These are phyloP conservation scores for Sweltsa coloradensis DNA, from an alignment of 1,140 invertebrate genomes.

Conservation along the genomic window DNA sequence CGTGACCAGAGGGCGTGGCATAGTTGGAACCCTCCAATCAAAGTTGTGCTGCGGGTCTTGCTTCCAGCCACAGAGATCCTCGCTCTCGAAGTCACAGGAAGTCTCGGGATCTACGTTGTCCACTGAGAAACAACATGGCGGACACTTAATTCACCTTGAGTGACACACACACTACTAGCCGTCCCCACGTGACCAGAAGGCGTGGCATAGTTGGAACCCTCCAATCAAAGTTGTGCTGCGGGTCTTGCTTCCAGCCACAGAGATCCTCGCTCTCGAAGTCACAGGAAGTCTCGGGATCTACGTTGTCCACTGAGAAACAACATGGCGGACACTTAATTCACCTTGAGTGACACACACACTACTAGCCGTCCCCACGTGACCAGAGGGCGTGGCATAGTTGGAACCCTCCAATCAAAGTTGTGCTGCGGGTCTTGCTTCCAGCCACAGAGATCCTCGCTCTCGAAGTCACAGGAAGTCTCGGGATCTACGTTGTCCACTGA, in stretches of 20 bases:
- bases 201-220: constrained; percentile 43
- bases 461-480: constrained; percentile 53
- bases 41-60: constrained; percentile 61
- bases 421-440: constrained; percentile 60
- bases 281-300: constrained; percentile 35
- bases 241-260: constrained; percentile 64
- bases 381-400: constrained; percentile 49
- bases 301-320: constrained; percentile 24
- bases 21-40: constrained; percentile 54
- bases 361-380: constrained; percentile 51
- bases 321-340: no score
- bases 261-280: constrained; percentile 55
- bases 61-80: constrained; percentile 57
- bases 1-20: constrained; percentile 47
- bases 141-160: no score
- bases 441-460: constrained; percentile 49
- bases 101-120: constrained; percentile 26
- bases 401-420: constrained; percentile 62
- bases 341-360: no score
- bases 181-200: constrained; percentile 52
- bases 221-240: constrained; percentile 66
- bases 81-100: constrained; percentile 56
- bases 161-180: no score
- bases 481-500: constrained; percentile 27
- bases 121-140: constrained; percentile 24